Conservation (phyloP, 2,888 invertebrate species). For the Cantharis lateralis region DNA sequence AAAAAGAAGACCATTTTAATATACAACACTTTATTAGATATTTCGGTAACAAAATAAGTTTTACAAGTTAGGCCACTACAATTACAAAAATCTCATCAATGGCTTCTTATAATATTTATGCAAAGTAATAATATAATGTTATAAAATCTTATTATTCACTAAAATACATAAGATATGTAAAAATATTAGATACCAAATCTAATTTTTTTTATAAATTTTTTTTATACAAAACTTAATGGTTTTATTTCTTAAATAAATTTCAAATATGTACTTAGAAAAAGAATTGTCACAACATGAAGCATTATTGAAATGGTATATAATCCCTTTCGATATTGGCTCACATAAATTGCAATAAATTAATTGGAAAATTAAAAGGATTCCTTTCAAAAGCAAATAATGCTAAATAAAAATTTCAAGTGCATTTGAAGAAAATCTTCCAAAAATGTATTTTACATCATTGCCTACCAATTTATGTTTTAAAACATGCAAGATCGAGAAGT, state of each 20-base stretch:
- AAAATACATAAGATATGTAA: background rate
- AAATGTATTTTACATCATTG: background rate
- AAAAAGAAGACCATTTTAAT: too few relatives aligned
- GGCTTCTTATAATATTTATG: background rate
- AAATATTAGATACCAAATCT: background rate
- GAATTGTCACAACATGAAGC: background rate
- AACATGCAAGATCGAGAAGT: background rate
- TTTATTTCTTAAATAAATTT: background rate
- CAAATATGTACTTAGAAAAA: background rate
- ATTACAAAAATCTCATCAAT: background rate
- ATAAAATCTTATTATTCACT: background rate
- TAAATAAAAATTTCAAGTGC: background rate
- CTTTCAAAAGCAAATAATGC: background rate
- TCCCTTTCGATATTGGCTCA: background rate
- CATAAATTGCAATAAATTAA: background rate
- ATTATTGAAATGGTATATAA: background rate
- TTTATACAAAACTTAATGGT: background rate
- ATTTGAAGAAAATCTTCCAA: background rate
- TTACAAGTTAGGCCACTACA: slow-evolving; percentile 12
- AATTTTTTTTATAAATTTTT: background rate
- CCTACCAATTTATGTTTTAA: background rate
- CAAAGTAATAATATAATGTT: background rate
- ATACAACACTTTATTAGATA: slow-evolving; percentile 13
- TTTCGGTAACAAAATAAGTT: slow-evolving; percentile 16
- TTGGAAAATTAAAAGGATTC: background rate